Evolutionary conservation across 2,113 vertebrate species (phyloP), one percentile per base, ranked within the genome.

Genomic region (Seriola aureovittata): DNA sequence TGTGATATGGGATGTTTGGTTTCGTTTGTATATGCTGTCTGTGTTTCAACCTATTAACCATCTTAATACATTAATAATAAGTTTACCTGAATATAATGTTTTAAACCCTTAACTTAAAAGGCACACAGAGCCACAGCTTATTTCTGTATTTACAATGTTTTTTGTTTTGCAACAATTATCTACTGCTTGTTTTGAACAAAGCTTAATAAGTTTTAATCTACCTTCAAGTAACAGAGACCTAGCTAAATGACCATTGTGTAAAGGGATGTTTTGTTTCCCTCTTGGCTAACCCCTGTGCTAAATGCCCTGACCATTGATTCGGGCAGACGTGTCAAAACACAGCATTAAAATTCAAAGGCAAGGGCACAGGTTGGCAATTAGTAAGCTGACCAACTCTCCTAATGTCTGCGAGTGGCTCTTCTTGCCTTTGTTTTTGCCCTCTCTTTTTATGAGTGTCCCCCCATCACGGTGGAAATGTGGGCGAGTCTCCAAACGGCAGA

Each of bases 311-410:
- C 60, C 55, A 75, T 46, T 54, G 58, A 85, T 74, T 68, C 40
- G 23, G 16, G 55, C 72, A 71, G 81, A 81, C 57, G 67, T 66
- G 76, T 81, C 76, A 87, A 76, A 84, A 87, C 65, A 84, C 6
- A 42, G 44, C 66, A 73, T 81, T 79, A 57, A 73, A 85, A 88
- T 90, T 78, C 65, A 81, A 87, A 77, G 21, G 58, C 54, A 48
- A 79, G 74, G 55, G 55, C 62, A 48, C 25, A 75, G 80, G 63
- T 68, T 78, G 55, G 44, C 73, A 85, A 88, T 93, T 92, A 88
- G 80, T 71, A 84, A 66, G 25, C 16, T 17, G 81, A 78, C 44
- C 36, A 71, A 76, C 75, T 79, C 62, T 75, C 75, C 21, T 19
- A 7, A 32, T 82, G 80, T 81, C 29, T 29, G 34, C 25, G 10